A percentile compares a stretch with the other conserved stretches of the same genome.
These are phyloP conservation scores for Astreopora myriophthalma DNA, from an alignment of 64 coral and sea anemone species.

Conservation along the genomic window DNA sequence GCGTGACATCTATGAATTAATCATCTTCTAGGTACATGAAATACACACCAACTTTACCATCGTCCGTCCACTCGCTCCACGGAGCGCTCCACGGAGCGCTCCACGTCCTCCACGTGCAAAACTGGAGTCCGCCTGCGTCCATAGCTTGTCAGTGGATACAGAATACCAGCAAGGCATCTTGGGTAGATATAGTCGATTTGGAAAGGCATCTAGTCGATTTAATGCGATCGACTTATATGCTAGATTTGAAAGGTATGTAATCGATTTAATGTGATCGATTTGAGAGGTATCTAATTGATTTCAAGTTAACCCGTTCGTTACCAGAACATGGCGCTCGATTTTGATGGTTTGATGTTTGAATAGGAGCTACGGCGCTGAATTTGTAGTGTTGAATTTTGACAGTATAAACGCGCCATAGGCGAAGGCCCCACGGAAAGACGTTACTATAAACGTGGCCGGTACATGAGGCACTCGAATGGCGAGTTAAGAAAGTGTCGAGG, in stretches of 20 bases:
- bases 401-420: not conserved
- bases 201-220: not conserved
- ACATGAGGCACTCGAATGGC: no score
- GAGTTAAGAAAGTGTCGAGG: no score
- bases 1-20: not conserved
- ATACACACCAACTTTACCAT: not conserved
- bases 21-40: not conserved
- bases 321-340: not conserved
- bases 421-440: no score
- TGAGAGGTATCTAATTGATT: not conserved
- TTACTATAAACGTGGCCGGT: no score
- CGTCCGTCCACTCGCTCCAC: not conserved
- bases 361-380: not conserved
- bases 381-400: not conserved
- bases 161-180: slow-evolving; percentile 36
- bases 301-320: not conserved
- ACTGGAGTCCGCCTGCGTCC: no score
- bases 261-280: no score
- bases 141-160: no score
- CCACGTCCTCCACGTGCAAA: no score
- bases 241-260: no score
- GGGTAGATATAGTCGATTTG: slow-evolving; percentile 9
- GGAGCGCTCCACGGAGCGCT: no score
- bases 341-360: no score
- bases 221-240: no score